These are phyloP conservation scores for Ridgeia piscesae DNA, from an alignment of 1,140 invertebrate species.

Conservation along the genomic window DNA sequence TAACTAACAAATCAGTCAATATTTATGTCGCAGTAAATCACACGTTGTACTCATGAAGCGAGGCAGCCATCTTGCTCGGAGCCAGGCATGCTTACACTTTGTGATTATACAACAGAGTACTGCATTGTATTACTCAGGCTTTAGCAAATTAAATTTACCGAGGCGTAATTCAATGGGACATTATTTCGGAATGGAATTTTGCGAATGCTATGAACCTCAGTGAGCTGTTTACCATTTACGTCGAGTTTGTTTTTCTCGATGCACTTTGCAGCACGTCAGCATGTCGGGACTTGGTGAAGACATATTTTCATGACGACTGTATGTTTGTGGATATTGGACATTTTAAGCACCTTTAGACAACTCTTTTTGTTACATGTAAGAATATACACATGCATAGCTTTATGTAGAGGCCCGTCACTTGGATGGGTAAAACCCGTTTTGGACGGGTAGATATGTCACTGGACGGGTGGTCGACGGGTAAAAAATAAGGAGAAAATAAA, in stretches of 20 bases:
- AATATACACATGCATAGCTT: no score
- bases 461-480: no score
- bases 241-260: no score
- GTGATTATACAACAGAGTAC: not conserved
- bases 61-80: not conserved
- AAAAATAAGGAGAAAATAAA: no score
- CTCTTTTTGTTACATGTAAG: no score
- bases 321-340: not conserved
- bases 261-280: not conserved
- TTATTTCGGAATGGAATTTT: not conserved
- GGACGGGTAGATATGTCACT: no score
- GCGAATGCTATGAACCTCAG: not conserved
- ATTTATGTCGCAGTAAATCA: not conserved
- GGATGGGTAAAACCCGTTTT: no score
- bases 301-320: not conserved
- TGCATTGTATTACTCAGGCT: not conserved
- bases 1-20: not conserved
- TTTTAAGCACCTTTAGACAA: no score
- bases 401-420: no score
- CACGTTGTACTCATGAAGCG: not conserved
- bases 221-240: not conserved
- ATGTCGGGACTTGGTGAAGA: not conserved
- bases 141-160: not conserved
- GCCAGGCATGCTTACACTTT: not conserved
- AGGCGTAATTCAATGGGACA: not conserved